These are phyloP conservation scores for Platorchestia sp. DNA, from an alignment of 1,140 invertebrate species.

Conservation along the genomic window DNA sequence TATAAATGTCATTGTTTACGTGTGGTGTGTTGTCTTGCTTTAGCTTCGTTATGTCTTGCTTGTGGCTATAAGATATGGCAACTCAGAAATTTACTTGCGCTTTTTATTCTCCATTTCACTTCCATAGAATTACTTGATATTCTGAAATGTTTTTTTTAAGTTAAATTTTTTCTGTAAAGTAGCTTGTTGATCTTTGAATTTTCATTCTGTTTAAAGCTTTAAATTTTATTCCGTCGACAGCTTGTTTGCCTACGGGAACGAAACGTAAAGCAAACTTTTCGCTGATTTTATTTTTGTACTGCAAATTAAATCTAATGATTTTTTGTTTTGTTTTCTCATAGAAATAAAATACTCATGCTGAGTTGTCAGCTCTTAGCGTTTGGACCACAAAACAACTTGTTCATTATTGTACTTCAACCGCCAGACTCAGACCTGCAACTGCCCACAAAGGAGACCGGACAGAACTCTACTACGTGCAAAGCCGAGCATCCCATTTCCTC, in stretches of 20 bases:
- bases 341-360: background rate
- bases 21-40: background rate
- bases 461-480: slow-evolving; percentile 26
- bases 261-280: background rate
- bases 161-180: too few species aligned
- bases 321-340: background rate
- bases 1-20: background rate
- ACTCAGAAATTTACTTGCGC: background rate
- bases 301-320: background rate
- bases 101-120: background rate
- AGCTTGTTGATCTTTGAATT: too few species aligned
- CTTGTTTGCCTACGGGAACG: background rate
- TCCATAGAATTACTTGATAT: background rate
- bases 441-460: slow-evolving; percentile 32
- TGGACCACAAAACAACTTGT: background rate
- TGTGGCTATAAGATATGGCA: background rate
- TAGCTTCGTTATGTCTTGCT: background rate
- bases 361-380: too few species aligned
- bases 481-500: slow-evolving; percentile 39
- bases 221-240: too few species aligned
- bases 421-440: slow-evolving; percentile 53
- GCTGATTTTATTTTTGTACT: background rate
- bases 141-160: too few species aligned
- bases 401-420: slow-evolving; percentile 45
- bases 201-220: too few species aligned